phyloP scores from a whole-genome alignment of 2,797 vertebrate species.

The Cirrhinus molitorella region DNA sequence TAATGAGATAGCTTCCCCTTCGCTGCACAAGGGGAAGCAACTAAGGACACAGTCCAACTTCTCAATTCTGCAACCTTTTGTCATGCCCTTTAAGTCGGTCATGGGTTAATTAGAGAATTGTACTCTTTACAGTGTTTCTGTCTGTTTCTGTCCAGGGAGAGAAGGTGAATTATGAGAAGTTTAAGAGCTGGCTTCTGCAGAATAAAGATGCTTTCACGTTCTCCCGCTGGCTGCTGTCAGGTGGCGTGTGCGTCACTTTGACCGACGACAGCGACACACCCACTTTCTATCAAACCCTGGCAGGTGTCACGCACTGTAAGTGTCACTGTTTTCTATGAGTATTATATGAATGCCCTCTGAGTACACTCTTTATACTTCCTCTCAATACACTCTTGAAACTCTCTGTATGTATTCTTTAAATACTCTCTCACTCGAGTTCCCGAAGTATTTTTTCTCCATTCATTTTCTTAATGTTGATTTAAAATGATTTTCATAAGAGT shows the following conservation, averaged over 20 bases:
- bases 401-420: background rate
- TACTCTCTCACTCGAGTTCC: background rate
- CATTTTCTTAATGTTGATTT: background rate
- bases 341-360: background rate
- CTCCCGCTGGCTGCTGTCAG: slow-evolving; percentile 96
- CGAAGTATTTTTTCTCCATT: background rate
- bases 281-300: slow-evolving; percentile 98
- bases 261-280: slow-evolving; percentile 98
- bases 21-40: background rate
- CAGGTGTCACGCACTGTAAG: slow-evolving; percentile 98
- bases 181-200: slow-evolving; percentile 93
- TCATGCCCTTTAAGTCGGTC: background rate
- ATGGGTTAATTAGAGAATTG: background rate
- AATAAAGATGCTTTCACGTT: slow-evolving; percentile 98
- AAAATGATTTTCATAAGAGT: background rate
- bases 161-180: slow-evolving; percentile 97
- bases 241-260: slow-evolving; percentile 94
- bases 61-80: slow-evolving; percentile 1
- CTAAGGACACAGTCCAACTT: background rate
- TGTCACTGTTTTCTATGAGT: slow-evolving; percentile 56
- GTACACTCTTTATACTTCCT: background rate
- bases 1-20: background rate
- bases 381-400: background rate
- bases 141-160: slow-evolving; percentile 82
- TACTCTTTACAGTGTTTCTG: background rate